phyloP scores from a whole-genome alignment of 2,888 invertebrate species.

The Ditula angustiorana region DNA sequence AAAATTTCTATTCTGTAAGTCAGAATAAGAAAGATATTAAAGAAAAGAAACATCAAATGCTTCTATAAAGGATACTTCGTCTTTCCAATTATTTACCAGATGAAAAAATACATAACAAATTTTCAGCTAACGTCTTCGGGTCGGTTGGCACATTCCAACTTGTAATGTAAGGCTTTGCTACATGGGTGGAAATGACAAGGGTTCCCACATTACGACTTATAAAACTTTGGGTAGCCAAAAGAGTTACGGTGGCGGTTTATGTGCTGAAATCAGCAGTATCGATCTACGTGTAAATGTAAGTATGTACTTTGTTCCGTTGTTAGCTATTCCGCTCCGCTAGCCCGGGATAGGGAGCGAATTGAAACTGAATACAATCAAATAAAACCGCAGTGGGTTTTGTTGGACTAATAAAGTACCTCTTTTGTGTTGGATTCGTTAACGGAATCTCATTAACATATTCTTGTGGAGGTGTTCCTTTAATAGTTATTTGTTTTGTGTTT shows the following conservation, averaged over 20 bases:
- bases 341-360: conserved; percentile 18
- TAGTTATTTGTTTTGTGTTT: background rate
- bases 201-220: conserved; percentile 1
- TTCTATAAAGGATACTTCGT: too few relatives aligned
- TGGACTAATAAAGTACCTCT: conserved; percentile 35
- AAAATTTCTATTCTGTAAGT: too few relatives aligned
- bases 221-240: conserved; percentile 1
- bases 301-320: background rate
- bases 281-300: conserved; percentile 9
- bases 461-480: background rate
- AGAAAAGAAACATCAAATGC: too few relatives aligned
- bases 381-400: conserved; percentile 23
- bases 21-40: too few relatives aligned
- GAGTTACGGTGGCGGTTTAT: background rate
- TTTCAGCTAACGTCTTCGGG: background rate
- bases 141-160: background rate
- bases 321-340: conserved; percentile 16
- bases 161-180: conserved; percentile 4
- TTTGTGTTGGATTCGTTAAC: conserved; percentile 18
- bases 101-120: conserved; percentile 2
- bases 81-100: background rate
- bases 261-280: background rate
- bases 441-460: conserved; percentile 10
- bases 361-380: conserved; percentile 35
- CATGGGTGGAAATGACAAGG: conserved; percentile 16